Base-by-base conservation (phyloP, 2,113 vertebrate genomes). In the Rhinolophus sinicus region DNA sequence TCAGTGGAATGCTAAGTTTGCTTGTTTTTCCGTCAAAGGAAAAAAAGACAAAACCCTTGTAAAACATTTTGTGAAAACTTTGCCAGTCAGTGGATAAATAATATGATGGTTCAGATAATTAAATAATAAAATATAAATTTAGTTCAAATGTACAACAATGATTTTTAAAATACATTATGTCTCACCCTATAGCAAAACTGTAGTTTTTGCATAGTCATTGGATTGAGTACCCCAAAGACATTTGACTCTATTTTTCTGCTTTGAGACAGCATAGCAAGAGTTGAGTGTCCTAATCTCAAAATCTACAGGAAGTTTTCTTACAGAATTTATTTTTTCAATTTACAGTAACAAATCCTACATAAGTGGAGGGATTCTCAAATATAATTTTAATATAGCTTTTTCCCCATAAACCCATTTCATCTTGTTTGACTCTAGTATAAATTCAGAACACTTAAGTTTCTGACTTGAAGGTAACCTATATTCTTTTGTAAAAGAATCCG, bases 61-160 rank as follows among this genome's bases (percentile, higher is more conserved):
- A 75, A 86, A 44, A 77, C 21, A 77, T 40, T 89, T 88, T 90
- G 58, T 54, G 62, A 69, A 94, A 73, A 67, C 16, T 78, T 88
- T 72, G 44, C 35, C 52, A 94, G 84, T 83, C 40, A 69, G 26
- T 73, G 52, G 14, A 62, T 87, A 83, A 73, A 56, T 56, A 88
- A 83, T 54, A n/a, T 56, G 50, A 38, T 0, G 18, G 8, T 52
- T 95, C 24, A 50, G 52, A 54, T 70, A 93, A 82, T 38, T 52
- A 83, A 50, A 24, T 35, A 88, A 58, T 73, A 54, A 83, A 54
- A 67, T 52, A 73, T 64, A 30, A 94, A 58, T 30, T 22, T 58
- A 62, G 28, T 52, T 77, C 50, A n/a, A 72, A 60, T 75, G 28
- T 58, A 80, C 19, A 28, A 5, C 24, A 6, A 4, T 54, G 21